Conservation (phyloP, 2,113 vertebrate species). For the Camelus bactrianus region DNA sequence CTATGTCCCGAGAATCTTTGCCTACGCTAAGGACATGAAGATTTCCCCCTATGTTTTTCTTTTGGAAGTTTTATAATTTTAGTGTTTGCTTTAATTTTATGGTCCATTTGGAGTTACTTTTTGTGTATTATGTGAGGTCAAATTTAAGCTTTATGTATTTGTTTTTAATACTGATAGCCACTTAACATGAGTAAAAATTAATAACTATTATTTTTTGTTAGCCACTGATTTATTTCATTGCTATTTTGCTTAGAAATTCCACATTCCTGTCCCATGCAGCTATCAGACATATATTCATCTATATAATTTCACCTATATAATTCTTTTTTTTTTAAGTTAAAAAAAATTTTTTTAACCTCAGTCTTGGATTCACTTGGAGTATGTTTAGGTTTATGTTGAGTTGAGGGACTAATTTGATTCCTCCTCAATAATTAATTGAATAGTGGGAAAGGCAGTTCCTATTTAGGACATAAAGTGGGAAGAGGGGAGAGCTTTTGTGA, state of each 20-base stretch:
- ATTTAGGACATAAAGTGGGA: not conserved
- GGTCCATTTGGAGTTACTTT: not conserved
- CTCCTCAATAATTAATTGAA: not conserved
- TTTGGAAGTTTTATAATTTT: slow-evolving; percentile 21
- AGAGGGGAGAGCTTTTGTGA: not conserved
- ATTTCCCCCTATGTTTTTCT: not conserved
- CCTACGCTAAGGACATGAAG: not conserved
- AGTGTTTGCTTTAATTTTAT: not conserved
- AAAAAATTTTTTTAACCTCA: not conserved
- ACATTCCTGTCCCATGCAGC: not conserved
- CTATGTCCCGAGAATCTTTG: not conserved
- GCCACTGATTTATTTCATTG: not conserved
- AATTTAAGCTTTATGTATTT: not conserved
- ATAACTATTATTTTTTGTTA: not conserved
- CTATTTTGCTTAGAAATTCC: slow-evolving; percentile 11
- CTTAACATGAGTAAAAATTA: not conserved
- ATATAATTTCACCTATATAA: not conserved
- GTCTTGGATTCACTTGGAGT: not conserved
- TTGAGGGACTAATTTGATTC: not conserved
- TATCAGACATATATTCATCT: not conserved
- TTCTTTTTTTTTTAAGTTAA: not conserved
- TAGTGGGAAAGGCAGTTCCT: not conserved
- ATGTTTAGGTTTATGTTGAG: not conserved
- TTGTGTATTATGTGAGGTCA: not conserved
- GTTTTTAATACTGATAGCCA: not conserved